Evolutionary conservation across 2,797 vertebrate species (phyloP), one percentile per base, ranked within the genome.

Genomic region (Sternotherus odoratus): DNA sequence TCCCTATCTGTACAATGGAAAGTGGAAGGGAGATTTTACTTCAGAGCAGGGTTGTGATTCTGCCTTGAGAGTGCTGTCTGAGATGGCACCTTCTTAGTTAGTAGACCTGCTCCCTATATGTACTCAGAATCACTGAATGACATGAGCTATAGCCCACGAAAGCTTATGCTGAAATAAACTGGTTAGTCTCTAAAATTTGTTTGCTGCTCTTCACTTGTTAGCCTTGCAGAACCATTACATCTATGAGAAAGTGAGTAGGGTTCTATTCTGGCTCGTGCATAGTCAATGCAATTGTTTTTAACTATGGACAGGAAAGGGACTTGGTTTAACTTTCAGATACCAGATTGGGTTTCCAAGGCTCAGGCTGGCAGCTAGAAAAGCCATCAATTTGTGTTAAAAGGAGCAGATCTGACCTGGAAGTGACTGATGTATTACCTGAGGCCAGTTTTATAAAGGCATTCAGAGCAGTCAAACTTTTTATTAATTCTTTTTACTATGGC

Each of bases 31-130:
- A 30, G 72, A 46, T 57, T 86, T 15, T 85, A 39, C 83, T 19
- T 63, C 39, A 24, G 30, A 1, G 10, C 50, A 19, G 46, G 77
- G 79, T 83, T 0, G 0, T 60, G 77, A 85, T 46, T 39, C 36
- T 53, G 13, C 56, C 82, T 12, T 51, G 51, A 53, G 54, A 26
- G 8, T 1, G 30, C n/a, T 69, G 63, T 69, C n/a, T n/a, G 23
- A 69, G 12, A 69, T 83, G 83, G 78, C 72, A 39, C 36, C 6
- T 46, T 9, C 8, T 75, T 13, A 19, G 43, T 50, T 74, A 50
- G 74, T 17, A 1, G 8, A 23, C 28, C 13, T 5, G 30, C 56
- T 79, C 6, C 23, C 85, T 69, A 50, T 36, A 19, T 33, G 77
- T 80, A 5, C 74, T 83, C 74, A 13, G 75, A 17, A 56, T 74